phyloP scores from a whole-genome alignment of 1,140 invertebrate species.

The Diabrotica undecimpunctata region DNA sequence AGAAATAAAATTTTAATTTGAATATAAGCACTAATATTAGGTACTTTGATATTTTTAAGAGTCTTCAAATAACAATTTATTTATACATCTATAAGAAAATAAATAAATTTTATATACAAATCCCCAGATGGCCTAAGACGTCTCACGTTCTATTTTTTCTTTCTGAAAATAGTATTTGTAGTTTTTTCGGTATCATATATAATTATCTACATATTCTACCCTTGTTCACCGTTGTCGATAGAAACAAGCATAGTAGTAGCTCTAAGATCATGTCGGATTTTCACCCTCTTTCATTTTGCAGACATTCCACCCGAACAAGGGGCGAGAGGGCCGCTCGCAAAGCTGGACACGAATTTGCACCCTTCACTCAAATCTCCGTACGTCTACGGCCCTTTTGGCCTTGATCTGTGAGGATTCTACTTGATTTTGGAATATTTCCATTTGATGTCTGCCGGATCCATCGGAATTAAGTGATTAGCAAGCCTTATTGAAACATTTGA shows the following conservation, averaged over 20 bases:
- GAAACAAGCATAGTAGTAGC: neutral
- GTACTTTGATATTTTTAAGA: too few relatives aligned
- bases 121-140: too few relatives aligned
- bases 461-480: slow-evolving; percentile 17
- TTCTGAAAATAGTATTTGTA: too few relatives aligned
- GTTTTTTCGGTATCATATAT: too few relatives aligned
- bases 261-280: slow-evolving; percentile 35
- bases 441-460: slow-evolving; percentile 14
- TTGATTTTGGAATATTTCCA: neutral
- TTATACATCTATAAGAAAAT: too few relatives aligned
- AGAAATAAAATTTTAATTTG: too few relatives aligned
- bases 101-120: too few relatives aligned
- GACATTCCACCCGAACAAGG: slow-evolving; percentile 16
- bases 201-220: slow-evolving; percentile 5
- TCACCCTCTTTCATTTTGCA: slow-evolving; percentile 35
- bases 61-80: too few relatives aligned
- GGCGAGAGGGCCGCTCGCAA: slow-evolving; percentile 27
- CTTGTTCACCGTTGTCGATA: neutral
- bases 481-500: slow-evolving; percentile 9
- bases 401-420: slow-evolving; percentile 8
- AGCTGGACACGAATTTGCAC: slow-evolving; percentile 34
- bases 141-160: too few relatives aligned
- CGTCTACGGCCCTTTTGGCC: slow-evolving; percentile 22
- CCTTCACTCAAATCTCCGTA: slow-evolving; percentile 22
- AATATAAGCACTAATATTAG: too few relatives aligned